Base-by-base conservation (phyloP, 2,113 vertebrate genomes). In the Mustelus asterias region DNA sequence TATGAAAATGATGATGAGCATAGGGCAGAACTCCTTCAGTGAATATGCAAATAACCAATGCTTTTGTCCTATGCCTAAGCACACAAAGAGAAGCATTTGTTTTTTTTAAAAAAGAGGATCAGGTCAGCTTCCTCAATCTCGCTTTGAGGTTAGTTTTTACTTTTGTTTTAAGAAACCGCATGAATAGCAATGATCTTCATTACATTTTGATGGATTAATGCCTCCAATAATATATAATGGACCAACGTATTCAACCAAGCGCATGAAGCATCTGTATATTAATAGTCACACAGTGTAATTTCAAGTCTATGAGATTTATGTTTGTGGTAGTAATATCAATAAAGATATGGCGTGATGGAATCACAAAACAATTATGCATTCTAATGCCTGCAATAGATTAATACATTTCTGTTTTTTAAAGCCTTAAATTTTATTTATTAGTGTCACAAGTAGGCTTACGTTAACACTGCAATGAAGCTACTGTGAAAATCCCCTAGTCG, bases 221-320 rank as follows among this genome's bases (percentile, higher is more conserved):
- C 60, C 16, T 93, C 60, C 14, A 67, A 20, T 65, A 22, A 93
- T 41, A n/a, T 10, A 8, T 67, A 67, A n/a, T 8, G n/a, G 7
- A 93, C 6, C 18, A 65, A 93, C 18, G 33, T 65, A 93, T 41
- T 65, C 60, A 93, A 16, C 60, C 60, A 93, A 93, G n/a, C 63
- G 7, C 14, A 63, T 65, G 89, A 93, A 67, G 20, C 33, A 65
- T 93, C 65, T 65, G 16, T 65, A 65, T 37, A 37, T 93, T 93
- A 65, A 93, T 65, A 67, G 89, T 65, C 60, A 92, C 29, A 63
- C 89, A 60, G 48, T 93, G 89, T 37, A 93, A 93, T 93, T 93
- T 93, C 16, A 93, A 93, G 60, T 65, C 29, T n/a, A 63, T 93
- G n/a, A 67, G 14, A 67, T 65, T 37, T 67, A 14, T 93, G 33